Evolutionary conservation across 2,113 vertebrate genomes (phyloP).

Genomic region (Trinectes maculatus): DNA sequence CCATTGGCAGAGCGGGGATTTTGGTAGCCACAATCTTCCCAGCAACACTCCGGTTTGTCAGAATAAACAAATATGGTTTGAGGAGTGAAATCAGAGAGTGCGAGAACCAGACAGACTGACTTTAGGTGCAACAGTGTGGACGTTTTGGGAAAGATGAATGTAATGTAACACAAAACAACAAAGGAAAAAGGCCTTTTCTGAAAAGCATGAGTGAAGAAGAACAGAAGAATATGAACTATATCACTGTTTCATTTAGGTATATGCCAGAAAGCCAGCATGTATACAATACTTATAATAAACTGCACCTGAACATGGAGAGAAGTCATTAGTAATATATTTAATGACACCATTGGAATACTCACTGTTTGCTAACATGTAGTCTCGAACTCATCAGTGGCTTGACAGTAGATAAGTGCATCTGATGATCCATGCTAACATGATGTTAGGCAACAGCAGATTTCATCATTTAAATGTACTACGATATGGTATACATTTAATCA

Average conservation of each 20-base stretch:
- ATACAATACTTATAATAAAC: no score
- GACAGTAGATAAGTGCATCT: background rate
- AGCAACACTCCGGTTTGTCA: constrained; percentile 55
- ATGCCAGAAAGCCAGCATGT: no score
- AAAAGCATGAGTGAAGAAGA: no score
- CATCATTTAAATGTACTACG: constrained; percentile 2
- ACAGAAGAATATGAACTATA: no score
- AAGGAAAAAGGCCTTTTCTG: no score
- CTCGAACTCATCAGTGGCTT: background rate
- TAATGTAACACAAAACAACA: background rate
- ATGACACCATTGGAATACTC: background rate
- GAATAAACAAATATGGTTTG: constrained; percentile 60
- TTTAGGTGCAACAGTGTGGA: background rate
- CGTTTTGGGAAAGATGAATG: background rate
- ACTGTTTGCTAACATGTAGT: background rate
- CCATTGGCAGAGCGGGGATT: constrained; percentile 55
- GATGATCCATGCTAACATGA: background rate
- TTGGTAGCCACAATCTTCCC: constrained; percentile 44
- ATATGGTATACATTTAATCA: constrained; percentile 23
- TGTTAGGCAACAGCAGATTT: background rate
- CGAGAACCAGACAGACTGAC: background rate
- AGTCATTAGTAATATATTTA: no score
- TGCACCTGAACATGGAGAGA: no score
- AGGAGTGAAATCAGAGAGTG: background rate
- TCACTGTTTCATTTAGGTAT: no score